Conservation (phyloP, 2,888 invertebrate species). For the Ochropleura leucogaster region DNA sequence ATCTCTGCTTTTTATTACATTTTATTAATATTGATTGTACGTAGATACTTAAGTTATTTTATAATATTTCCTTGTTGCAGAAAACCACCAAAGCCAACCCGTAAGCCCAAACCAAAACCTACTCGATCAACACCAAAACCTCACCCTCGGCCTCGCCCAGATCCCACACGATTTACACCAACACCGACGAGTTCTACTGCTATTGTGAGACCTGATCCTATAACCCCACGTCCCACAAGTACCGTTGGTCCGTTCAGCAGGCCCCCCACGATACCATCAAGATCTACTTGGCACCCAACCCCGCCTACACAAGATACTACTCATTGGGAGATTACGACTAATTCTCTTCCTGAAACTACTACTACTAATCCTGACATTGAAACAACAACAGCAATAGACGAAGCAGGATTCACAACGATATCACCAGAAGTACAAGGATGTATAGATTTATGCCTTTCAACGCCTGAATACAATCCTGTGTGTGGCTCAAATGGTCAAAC, state of each 20-base stretch:
- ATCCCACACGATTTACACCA: neutral
- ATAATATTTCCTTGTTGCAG: slow-evolving; percentile 22
- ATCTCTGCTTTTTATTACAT: neutral
- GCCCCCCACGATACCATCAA: neutral
- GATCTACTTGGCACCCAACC: slow-evolving; percentile 1
- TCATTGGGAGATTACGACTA: slow-evolving; percentile 12
- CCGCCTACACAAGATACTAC: slow-evolving; percentile 6
- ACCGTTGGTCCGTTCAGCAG: neutral
- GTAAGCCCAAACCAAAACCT: neutral
- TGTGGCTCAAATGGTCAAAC: slow-evolving; percentile 84
- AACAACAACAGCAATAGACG: slow-evolving; percentile 20
- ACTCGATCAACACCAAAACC: neutral
- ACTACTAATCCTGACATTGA: slow-evolving; percentile 1
- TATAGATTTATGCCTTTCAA: slow-evolving; percentile 61
- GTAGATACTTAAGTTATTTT: neutral
- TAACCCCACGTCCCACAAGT: neutral
- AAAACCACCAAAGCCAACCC: neutral
- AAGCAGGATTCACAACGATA: slow-evolving; percentile 23
- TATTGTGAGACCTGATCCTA: neutral
- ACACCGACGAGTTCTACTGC: neutral
- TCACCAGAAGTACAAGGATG: slow-evolving; percentile 51
- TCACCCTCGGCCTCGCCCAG: neutral
- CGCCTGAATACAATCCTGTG: slow-evolving; percentile 85
- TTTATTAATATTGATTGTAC: neutral
- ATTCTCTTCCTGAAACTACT: slow-evolving; percentile 4